Conservation (phyloP, 2,888 invertebrate genomes). For the Drosophila prostipennis region DNA sequence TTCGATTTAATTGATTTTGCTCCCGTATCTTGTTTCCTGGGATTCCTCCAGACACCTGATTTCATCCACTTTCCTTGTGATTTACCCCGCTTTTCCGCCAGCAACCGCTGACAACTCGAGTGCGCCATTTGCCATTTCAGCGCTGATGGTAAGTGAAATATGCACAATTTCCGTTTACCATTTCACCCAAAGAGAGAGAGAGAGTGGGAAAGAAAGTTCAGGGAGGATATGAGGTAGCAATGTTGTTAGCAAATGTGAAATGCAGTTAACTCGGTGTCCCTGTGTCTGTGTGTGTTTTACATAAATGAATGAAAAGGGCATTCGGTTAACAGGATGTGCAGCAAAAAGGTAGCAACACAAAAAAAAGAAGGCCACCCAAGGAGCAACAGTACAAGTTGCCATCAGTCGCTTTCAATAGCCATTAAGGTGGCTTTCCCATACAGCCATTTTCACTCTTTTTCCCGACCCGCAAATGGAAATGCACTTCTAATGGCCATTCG, state of each 20-base stretch:
- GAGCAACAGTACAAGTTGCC: slow-evolving; percentile 41
- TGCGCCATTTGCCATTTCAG: slow-evolving; percentile 67
- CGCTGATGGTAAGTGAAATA: slow-evolving; percentile 74
- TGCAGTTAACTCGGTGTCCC: slow-evolving; percentile 47
- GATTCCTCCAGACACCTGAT: slow-evolving; percentile 1
- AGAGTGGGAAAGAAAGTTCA: neutral
- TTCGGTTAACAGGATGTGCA: slow-evolving; percentile 55
- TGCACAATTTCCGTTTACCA: slow-evolving; percentile 76
- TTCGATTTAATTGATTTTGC: slow-evolving; percentile 1
- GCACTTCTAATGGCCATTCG: slow-evolving; percentile 68
- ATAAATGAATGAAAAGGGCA: slow-evolving; percentile 45
- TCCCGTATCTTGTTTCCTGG: slow-evolving; percentile 12
- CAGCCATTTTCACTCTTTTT: neutral
- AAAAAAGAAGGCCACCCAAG: slow-evolving; percentile 15
- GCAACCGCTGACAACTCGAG: slow-evolving; percentile 26
- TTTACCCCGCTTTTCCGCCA: slow-evolving; percentile 5
- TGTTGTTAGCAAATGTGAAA: slow-evolving; percentile 55
- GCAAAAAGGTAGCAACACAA: neutral
- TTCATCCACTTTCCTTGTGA: slow-evolving; percentile 2
- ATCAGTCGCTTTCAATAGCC: slow-evolving; percentile 51
- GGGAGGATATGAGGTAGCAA: slow-evolving; percentile 45
- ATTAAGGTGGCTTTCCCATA: slow-evolving; percentile 50
- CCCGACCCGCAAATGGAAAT: slow-evolving; percentile 51
- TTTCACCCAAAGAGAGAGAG: slow-evolving; percentile 33
- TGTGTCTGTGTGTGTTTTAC: slow-evolving; percentile 33